Evolutionary conservation across 2,888 invertebrate genomes (phyloP), one percentile per base, ranked within the genome.

Genomic region (Sclerodermus sp.): DNA sequence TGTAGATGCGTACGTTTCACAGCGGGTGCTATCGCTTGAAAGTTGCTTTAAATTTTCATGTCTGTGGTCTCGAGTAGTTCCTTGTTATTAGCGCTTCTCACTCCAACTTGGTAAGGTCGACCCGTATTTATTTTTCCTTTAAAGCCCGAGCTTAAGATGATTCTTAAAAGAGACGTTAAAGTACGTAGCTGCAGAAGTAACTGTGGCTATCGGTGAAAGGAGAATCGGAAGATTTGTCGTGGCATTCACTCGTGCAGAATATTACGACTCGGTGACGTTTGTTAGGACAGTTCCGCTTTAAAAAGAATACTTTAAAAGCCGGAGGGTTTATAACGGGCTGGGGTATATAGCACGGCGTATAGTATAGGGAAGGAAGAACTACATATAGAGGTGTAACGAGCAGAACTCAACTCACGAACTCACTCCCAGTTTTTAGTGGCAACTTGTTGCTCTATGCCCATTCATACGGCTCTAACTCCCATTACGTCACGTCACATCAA

Each of bases 401-500:
- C 74, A 77, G 73, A 77, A 77, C 77, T 77, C 77, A 73, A 78
- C 77, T 78, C 77, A 77, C 76, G 73, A 77, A 77, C 77, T 76
- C 76, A 76, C 76, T 76, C 76, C 72, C 77, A 77, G 77, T 77
- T 78, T 78, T 78, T 78, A 78, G 77, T 77, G 75, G 78, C 77
- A 77, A 78, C 78, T 78, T 78, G 78, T 78, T 78, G 77, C 77
- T 74, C 73, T 74, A 73, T 76, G 72, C 76, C 77, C 78, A 78
- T 78, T 78, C 78, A 78, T 77, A 78, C 77, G 70, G 74, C 75
- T 76, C 76, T 74, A 75, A 76, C 77, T 76, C 71, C 77, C 74
- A 77, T 78, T 78, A 78, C 77, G 77, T 77, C 77, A 77, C 77
- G 76, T 78, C 77, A 77, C 77, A 77, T 78, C 76, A 77, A 76